These are phyloP conservation scores for Sinella curviseta DNA, from an alignment of 1,140 invertebrate genomes.

Conservation along the genomic window DNA sequence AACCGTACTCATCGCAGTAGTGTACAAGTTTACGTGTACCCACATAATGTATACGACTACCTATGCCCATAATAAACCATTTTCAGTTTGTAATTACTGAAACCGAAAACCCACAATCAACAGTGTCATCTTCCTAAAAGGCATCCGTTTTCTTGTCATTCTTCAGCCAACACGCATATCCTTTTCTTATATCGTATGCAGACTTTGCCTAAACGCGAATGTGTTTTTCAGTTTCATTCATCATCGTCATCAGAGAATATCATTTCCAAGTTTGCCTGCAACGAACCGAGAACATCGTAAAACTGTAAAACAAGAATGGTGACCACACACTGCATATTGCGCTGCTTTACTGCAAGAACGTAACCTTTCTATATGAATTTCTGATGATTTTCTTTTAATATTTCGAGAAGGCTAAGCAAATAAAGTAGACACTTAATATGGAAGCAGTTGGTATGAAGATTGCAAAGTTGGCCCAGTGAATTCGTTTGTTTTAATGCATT, in stretches of 20 bases:
- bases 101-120: slow-evolving; percentile 16
- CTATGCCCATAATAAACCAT: slow-evolving; percentile 14
- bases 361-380: neutral
- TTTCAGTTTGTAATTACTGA: slow-evolving; percentile 24
- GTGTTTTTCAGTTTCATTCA: slow-evolving; percentile 1
- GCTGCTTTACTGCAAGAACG: neutral
- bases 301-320: neutral
- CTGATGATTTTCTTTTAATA: neutral
- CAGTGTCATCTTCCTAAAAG: slow-evolving; percentile 11
- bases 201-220: no score
- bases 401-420: no score
- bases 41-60: neutral
- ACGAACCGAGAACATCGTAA: slow-evolving; percentile 22
- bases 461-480: slow-evolving; percentile 7
- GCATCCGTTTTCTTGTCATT: slow-evolving; percentile 17
- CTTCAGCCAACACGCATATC: neutral
- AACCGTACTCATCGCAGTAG: neutral
- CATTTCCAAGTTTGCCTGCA: slow-evolving; percentile 12
- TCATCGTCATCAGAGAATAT: no score
- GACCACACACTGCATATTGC: neutral
- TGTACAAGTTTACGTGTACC: neutral
- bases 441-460: no score
- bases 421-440: no score
- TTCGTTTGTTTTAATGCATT: neutral
- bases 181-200: neutral